These are phyloP conservation scores for Hetaerina americana DNA, from an alignment of 1,140 invertebrate species.

Conservation along the genomic window DNA sequence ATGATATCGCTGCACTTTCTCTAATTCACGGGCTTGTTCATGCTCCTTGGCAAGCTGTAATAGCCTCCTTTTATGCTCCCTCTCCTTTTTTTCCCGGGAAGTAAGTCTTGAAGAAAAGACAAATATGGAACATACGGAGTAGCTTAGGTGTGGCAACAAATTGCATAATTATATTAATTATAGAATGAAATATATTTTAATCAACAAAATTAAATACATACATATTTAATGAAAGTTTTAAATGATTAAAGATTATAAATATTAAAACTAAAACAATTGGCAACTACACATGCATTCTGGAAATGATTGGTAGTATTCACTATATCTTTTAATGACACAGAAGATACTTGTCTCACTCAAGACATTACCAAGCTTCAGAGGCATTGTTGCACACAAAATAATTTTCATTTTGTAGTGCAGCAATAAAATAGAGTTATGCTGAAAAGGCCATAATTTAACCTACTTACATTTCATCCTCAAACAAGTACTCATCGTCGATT, in stretches of 20 bases:
- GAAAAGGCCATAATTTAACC: constrained; percentile 11
- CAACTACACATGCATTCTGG: too few relatives aligned
- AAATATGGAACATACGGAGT: too few relatives aligned
- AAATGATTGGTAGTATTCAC: too few relatives aligned
- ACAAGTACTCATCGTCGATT: constrained; percentile 92
- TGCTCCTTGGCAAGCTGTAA: constrained; percentile 88
- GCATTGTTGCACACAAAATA: background rate
- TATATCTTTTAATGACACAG: too few relatives aligned
- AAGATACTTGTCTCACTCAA: too few relatives aligned
- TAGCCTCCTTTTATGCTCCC: constrained; percentile 84
- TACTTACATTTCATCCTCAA: constrained; percentile 71
- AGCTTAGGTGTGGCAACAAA: too few relatives aligned
- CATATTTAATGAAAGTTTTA: too few relatives aligned
- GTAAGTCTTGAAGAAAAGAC: constrained; percentile 71
- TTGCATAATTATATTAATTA: too few relatives aligned
- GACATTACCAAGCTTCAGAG: background rate
- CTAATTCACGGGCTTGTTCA: constrained; percentile 81
- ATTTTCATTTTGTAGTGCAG: background rate
- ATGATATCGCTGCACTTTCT: constrained; percentile 83
- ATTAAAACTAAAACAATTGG: too few relatives aligned
- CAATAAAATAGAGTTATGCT: constrained; percentile 7
- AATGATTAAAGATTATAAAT: too few relatives aligned
- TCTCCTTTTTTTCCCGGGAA: constrained; percentile 64
- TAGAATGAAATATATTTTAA: too few relatives aligned
- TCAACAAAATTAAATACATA: too few relatives aligned